Evolutionary conservation across 2,888 invertebrate species (phyloP), one percentile per base, ranked within the genome.

Genomic region (Drosophila peninsularis): DNA sequence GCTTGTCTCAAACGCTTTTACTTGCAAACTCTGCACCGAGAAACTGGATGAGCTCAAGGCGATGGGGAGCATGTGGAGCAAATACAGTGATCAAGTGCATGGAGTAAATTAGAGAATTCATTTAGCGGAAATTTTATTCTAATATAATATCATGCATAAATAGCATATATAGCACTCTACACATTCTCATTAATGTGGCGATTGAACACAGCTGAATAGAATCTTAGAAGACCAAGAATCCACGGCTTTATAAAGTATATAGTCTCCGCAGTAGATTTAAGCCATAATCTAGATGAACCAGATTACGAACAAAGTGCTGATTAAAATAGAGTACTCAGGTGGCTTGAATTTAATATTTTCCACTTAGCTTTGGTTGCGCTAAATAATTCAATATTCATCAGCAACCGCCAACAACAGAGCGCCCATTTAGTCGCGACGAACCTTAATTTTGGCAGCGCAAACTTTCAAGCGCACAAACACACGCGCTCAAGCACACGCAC

Each of bases 351-450:
- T 49, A 53, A 66, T 49, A 47, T 52, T 54, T 54, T 41, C 19
- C 34, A 21, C 44, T 66, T 42, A 27, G 32, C 32, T 19, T 50
- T 41, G 55, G 41, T 50, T 58, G n/a, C 9, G 45, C 47, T 42
- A 41, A 64, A 52, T 50, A 54, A 56, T 75, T 75, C 71, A 68
- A 79, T 71, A 77, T 71, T 71, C 76, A 77, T 80, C 80, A 61
- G 50, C 21, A 37, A 37, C 44, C 47, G 53, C 24, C 53, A 21
- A 36, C 57, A 54, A 61, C 32, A 34, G 47, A 49, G 37, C 74
- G 50, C 24, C 32, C 63, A 67, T 47, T 69, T 66, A 58, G 69
- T 62, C 63, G 62, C 72, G 57, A 49, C 44, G 21, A 24, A 39
- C 47, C 21, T 36, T 62, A 47, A 58, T 71, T 55, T 72, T 62